Conservation (phyloP, 2,888 invertebrate genomes). For the Xestia ashworthii region DNA sequence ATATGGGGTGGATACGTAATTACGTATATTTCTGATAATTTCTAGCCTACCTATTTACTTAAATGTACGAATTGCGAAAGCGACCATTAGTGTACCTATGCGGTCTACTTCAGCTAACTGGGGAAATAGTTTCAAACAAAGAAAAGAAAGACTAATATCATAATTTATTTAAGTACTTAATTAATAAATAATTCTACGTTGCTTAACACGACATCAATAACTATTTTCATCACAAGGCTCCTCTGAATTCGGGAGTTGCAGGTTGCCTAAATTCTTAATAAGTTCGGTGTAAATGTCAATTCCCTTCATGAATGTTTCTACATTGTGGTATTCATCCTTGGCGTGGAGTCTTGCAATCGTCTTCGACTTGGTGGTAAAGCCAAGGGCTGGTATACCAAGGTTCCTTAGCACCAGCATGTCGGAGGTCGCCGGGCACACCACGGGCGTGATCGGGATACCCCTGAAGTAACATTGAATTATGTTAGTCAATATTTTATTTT, state of each 20-base stretch:
- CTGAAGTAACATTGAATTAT: constrained; percentile 68
- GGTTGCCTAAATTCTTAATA: constrained; percentile 67
- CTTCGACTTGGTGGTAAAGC: constrained; percentile 76
- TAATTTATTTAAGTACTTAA: background rate
- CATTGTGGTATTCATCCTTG: constrained; percentile 77
- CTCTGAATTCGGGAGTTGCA: constrained; percentile 14
- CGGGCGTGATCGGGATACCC: constrained; percentile 71
- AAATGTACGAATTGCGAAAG: too few relatives aligned
- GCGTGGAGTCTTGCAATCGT: constrained; percentile 72
- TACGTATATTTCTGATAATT: background rate
- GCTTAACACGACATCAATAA: background rate
- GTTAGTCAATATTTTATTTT: background rate
- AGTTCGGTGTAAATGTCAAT: constrained; percentile 77
- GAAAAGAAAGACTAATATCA: too few relatives aligned
- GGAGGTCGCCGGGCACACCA: constrained; percentile 77
- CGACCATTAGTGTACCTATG: too few relatives aligned
- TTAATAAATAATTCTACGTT: background rate
- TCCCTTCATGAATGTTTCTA: constrained; percentile 76
- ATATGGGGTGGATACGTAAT: background rate
- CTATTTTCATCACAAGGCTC: background rate
- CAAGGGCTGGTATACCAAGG: constrained; percentile 79
- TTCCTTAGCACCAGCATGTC: constrained; percentile 78
- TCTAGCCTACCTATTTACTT: background rate
- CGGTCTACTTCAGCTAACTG: background rate
- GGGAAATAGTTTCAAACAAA: background rate